phyloP scores from a whole-genome alignment of 2,113 vertebrate genomes.

The Butorides virescens region DNA sequence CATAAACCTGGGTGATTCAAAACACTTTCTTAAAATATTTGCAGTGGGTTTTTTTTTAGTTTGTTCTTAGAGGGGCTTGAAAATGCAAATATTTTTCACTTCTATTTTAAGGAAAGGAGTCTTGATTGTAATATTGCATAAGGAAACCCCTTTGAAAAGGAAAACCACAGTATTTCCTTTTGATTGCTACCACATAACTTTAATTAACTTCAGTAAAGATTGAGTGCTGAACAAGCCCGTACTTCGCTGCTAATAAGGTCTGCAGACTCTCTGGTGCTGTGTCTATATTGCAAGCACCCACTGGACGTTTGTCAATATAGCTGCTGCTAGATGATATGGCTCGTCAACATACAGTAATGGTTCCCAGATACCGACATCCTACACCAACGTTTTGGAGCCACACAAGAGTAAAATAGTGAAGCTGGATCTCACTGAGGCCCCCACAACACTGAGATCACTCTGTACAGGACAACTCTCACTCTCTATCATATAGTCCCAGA shows the following conservation, averaged over 20 bases:
- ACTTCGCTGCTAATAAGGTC: background rate
- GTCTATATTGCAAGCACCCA: background rate
- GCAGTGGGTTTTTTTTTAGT: background rate
- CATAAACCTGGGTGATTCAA: background rate
- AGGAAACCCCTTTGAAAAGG: background rate
- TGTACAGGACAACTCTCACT: background rate
- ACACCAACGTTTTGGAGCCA: background rate
- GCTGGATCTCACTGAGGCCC: background rate
- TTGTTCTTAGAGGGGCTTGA: background rate
- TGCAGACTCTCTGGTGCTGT: background rate
- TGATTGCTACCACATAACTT: background rate
- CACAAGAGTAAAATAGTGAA: background rate
- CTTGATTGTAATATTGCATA: background rate
- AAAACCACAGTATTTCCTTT: background rate
- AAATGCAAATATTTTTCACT: background rate
- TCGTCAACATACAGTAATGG: background rate
- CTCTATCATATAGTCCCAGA: background rate
- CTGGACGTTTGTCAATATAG: accelerated
- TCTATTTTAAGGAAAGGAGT: background rate
- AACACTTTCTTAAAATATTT: background rate
- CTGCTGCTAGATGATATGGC: background rate
- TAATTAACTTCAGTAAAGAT: background rate
- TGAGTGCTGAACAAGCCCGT: background rate
- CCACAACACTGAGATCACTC: background rate
- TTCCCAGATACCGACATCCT: background rate